phyloP scores from a whole-genome alignment of 2,113 vertebrate species.

The Mirza zaza region DNA sequence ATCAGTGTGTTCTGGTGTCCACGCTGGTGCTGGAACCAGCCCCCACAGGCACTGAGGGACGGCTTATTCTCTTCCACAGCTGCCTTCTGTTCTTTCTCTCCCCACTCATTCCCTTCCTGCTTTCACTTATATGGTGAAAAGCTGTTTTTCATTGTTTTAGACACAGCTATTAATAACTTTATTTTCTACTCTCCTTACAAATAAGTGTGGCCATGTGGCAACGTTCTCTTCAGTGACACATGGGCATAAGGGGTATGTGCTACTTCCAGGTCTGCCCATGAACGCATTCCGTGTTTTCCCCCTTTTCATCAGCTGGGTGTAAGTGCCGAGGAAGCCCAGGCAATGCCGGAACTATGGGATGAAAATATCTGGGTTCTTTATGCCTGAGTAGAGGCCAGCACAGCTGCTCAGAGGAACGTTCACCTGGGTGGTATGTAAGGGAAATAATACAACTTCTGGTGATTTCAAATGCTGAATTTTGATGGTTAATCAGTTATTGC shows the following conservation, averaged over 20 bases:
- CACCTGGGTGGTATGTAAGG: background rate
- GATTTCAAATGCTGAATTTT: background rate
- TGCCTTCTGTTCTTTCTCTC: background rate
- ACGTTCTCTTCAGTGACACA: background rate
- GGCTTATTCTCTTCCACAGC: too few relatives aligned
- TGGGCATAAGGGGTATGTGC: accelerated
- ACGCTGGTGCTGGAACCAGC: background rate
- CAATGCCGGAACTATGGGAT: background rate
- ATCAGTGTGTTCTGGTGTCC: too few relatives aligned
- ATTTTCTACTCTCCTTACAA: background rate
- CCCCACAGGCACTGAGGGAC: too few relatives aligned
- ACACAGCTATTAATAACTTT: too few relatives aligned
- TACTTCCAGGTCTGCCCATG: too few relatives aligned
- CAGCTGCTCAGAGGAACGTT: background rate
- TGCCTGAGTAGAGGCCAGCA: background rate
- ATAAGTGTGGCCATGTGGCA: background rate
- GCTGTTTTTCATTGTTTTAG: background rate
- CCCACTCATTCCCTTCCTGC: background rate
- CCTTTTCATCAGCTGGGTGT: accelerated
- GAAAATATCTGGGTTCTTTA: background rate
- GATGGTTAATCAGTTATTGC: accelerated
- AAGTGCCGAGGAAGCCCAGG: background rate
- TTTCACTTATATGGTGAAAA: background rate
- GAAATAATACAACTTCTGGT: background rate
- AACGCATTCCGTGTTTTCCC: too few relatives aligned